Evolutionary conservation across 2,113 vertebrate genomes (phyloP).

Genomic region (Menidia beryllina): DNA sequence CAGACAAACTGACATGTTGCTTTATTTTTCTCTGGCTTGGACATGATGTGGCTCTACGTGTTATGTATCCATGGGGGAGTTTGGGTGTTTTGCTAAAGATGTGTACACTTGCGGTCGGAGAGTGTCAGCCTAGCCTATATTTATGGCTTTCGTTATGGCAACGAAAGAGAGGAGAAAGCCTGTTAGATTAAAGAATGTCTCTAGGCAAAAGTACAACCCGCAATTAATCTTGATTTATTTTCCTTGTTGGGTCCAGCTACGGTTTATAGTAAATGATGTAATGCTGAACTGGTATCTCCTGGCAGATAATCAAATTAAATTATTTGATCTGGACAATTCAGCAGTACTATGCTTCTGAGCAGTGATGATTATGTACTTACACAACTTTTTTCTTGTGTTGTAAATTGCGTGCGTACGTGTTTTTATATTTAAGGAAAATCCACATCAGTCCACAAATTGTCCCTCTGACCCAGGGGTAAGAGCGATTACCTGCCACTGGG

Average conservation of each 20-base stretch:
- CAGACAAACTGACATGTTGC: background rate
- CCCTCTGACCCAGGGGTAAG: no score
- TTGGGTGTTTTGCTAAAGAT: background rate
- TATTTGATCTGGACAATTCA: background rate
- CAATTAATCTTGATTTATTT: constrained; percentile 36
- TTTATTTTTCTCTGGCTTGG: background rate
- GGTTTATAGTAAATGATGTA: constrained; percentile 26
- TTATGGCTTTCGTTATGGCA: background rate
- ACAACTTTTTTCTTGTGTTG: background rate
- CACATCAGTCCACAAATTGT: no score
- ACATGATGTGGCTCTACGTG: background rate
- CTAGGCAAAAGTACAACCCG: constrained; percentile 4
- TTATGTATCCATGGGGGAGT: background rate
- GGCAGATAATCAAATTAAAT: constrained; percentile 1
- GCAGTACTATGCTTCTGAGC: background rate
- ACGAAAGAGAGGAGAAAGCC: background rate
- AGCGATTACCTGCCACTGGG: no score
- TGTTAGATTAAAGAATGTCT: constrained; percentile 6
- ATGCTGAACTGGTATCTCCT: constrained; percentile 2
- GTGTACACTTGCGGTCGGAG: constrained; percentile 3
- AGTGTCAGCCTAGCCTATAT: background rate
- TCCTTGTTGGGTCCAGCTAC: constrained; percentile 12
- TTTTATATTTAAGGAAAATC: no score
- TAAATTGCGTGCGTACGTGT: no score
- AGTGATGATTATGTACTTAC: background rate